Conservation (phyloP, 2,888 invertebrate species). For the Eumerus sabulonum region DNA sequence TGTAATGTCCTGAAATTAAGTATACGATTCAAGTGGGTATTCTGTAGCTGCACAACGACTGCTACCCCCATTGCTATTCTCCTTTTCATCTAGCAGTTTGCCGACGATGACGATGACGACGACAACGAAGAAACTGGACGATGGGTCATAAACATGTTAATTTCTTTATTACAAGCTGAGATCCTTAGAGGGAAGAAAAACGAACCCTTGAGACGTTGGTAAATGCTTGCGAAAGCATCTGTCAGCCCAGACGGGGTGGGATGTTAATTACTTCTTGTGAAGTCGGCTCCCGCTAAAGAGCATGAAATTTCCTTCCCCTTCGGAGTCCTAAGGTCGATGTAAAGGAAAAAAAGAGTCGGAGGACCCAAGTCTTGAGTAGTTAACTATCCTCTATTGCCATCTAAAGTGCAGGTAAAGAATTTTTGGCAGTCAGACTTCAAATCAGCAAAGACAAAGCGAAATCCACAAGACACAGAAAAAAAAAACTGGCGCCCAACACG, state of each 20-base stretch:
- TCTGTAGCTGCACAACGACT: background rate
- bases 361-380: background rate
- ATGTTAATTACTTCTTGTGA: conserved; percentile 64
- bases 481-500: background rate
- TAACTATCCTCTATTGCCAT: too few species aligned
- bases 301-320: background rate
- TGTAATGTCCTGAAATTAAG: conserved; percentile 68
- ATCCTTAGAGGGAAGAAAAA: conserved; percentile 60
- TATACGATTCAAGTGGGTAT: conserved; percentile 60
- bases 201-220: conserved; percentile 54
- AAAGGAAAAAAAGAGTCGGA: background rate
- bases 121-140: background rate
- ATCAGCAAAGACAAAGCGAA: too few species aligned
- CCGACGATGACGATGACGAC: too few species aligned
- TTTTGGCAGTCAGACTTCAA: too few species aligned
- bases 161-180: conserved; percentile 66
- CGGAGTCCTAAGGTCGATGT: too few species aligned
- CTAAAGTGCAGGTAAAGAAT: too few species aligned
- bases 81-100: too few species aligned
- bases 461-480: too few species aligned
- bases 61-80: conserved; percentile 21
- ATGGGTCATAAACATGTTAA: conserved; percentile 68
- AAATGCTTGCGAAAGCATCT: conserved; percentile 44
- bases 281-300: conserved; percentile 44
- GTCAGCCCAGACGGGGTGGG: conserved; percentile 24